These are phyloP conservation scores for Pseudoips prasinana DNA, from an alignment of 2,888 invertebrate species.

Conservation along the genomic window DNA sequence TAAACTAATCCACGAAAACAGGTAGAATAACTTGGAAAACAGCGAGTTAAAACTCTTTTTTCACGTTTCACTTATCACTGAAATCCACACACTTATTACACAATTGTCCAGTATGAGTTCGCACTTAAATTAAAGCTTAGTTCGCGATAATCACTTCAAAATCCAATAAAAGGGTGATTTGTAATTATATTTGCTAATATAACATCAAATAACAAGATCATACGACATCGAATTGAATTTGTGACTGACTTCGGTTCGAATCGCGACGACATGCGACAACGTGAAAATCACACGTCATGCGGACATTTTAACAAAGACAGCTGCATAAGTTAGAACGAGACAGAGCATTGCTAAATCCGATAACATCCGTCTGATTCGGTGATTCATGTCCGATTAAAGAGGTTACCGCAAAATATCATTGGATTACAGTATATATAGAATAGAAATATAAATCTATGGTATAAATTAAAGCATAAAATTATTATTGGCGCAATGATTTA, in stretches of 20 bases:
- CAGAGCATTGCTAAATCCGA: slow-evolving; percentile 13
- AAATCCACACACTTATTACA: slow-evolving; percentile 28
- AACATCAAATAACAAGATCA: slow-evolving; percentile 55
- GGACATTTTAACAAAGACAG: slow-evolving; percentile 53
- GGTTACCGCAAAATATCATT: no score
- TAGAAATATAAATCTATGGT: no score
- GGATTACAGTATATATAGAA: no score
- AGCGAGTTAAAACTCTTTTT: slow-evolving; percentile 42
- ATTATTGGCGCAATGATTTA: no score
- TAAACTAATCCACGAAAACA: slow-evolving; percentile 54
- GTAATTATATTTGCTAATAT: slow-evolving; percentile 43
- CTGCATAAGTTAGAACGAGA: slow-evolving; percentile 41
- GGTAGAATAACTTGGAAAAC: slow-evolving; percentile 55
- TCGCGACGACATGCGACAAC: slow-evolving; percentile 14
- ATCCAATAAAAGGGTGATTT: slow-evolving; percentile 36
- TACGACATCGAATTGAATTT: slow-evolving; percentile 51
- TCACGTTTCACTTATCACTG: slow-evolving; percentile 31
- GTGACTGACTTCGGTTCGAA: slow-evolving; percentile 69
- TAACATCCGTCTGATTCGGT: slow-evolving; percentile 26
- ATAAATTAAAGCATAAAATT: no score
- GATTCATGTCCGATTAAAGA: no score
- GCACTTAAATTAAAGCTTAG: slow-evolving; percentile 22
- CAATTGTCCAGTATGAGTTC: slow-evolving; percentile 37
- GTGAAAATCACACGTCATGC: slow-evolving; percentile 64
- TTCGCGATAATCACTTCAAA: slow-evolving; percentile 27